These are phyloP conservation scores for Protodeltote pygarga DNA, from an alignment of 2,888 invertebrate genomes.

Conservation along the genomic window DNA sequence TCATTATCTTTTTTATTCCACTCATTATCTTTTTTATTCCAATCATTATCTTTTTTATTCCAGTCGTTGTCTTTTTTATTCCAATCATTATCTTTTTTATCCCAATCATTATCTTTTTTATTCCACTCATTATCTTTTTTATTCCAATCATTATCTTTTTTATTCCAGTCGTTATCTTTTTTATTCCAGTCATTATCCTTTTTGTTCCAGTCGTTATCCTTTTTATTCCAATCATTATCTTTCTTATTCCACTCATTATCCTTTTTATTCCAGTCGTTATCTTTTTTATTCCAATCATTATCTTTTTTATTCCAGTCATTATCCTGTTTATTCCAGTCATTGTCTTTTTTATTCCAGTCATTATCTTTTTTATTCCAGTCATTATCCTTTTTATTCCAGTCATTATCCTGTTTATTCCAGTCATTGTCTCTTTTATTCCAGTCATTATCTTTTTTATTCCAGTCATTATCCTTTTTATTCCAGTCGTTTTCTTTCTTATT, in stretches of 20 bases:
- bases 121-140: not conserved
- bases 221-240: not conserved
- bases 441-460: too few species aligned
- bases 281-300: not conserved
- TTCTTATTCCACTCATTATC: not conserved
- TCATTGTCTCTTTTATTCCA: too few species aligned
- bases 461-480: too few species aligned
- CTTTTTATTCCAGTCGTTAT: not conserved
- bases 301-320: not conserved
- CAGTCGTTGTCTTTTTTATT: not conserved
- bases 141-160: not conserved
- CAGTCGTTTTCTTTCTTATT: too few species aligned
- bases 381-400: too few species aligned
- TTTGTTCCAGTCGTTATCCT: not conserved
- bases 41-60: not conserved
- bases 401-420: too few species aligned
- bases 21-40: constrained; percentile 13
- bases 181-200: too few species aligned
- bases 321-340: too few species aligned
- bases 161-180: not conserved
- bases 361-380: too few species aligned
- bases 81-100: not conserved
- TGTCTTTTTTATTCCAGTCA: too few species aligned
- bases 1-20: not conserved
- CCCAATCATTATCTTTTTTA: not conserved